Percentiles rank a stretch among this genome's conserved stretches.
Conservation (phyloP, 2,888 invertebrate species). For the Schrankia costaestrigalis region DNA sequence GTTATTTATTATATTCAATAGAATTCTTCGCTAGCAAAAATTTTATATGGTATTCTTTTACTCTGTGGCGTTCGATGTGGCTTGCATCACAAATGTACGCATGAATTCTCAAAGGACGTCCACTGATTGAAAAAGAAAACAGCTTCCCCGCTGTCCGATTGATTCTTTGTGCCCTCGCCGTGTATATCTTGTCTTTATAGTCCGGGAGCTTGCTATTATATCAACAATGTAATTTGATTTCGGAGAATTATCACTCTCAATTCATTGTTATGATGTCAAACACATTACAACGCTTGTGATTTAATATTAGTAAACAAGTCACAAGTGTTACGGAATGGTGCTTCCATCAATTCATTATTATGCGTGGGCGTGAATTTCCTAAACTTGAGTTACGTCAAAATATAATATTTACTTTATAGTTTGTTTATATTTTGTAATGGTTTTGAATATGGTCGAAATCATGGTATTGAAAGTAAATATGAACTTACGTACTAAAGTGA, state of each 20-base stretch:
- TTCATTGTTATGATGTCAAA: no score
- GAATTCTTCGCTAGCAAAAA: conserved; percentile 12
- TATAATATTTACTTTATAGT: no score
- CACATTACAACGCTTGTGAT: neutral
- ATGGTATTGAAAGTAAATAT: no score
- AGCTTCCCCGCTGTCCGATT: conserved; percentile 70
- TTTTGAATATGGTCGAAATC: no score
- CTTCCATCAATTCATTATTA: no score
- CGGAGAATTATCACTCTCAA: no score
- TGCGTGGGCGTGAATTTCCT: no score
- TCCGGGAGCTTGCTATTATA: conserved; percentile 27
- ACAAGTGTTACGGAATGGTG: no score
- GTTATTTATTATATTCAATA: neutral
- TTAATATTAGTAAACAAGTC: no score
- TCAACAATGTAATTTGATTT: conserved; percentile 1
- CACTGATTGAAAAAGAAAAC: conserved; percentile 78
- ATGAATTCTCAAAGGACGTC: conserved; percentile 55
- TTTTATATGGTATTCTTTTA: conserved; percentile 12
- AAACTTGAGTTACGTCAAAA: no score
- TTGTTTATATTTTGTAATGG: no score
- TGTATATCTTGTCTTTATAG: conserved; percentile 56
- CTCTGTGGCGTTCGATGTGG: conserved; percentile 41
- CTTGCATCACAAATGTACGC: conserved; percentile 45
- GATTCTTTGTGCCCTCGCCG: conserved; percentile 63
- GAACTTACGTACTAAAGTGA: no score